These are phyloP conservation scores for Athalia cordata DNA, from an alignment of 2,888 invertebrate species.

Conservation along the genomic window DNA sequence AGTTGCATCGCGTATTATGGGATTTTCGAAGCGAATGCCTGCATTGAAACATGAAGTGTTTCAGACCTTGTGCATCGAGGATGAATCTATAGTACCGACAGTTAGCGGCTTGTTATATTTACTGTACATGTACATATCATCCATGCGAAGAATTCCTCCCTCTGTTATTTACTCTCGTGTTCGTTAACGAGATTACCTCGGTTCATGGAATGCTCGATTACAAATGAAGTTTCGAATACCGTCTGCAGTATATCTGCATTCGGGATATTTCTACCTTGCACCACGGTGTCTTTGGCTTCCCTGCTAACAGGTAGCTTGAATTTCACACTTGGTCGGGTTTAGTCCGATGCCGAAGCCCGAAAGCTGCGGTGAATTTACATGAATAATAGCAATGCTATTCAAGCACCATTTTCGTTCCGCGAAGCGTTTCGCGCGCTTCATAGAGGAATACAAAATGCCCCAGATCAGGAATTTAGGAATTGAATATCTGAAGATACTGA, in stretches of 20 bases:
- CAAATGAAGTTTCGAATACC: slow-evolving; percentile 24
- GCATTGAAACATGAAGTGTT: slow-evolving; percentile 9
- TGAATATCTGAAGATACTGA: too few relatives aligned
- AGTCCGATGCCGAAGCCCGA: slow-evolving; percentile 19
- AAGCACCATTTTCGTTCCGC: slow-evolving; percentile 37
- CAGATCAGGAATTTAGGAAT: slow-evolving; percentile 9
- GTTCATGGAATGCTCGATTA: slow-evolving; percentile 1
- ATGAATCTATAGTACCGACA: not conserved
- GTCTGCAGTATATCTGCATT: slow-evolving; percentile 5
- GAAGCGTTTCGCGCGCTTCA: slow-evolving; percentile 46
- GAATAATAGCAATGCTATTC: slow-evolving; percentile 57
- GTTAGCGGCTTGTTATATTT: too few relatives aligned
- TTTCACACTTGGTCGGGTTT: slow-evolving; percentile 41
- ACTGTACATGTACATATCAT: not conserved
- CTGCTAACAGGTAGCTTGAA: slow-evolving; percentile 35
- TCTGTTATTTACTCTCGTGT: not conserved
- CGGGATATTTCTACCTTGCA: not conserved
- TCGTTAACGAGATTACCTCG: not conserved
- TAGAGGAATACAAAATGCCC: slow-evolving; percentile 48
- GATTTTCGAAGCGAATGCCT: slow-evolving; percentile 16
- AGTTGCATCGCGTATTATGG: slow-evolving; percentile 21
- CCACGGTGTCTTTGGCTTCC: not conserved
- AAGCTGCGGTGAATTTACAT: slow-evolving; percentile 55
- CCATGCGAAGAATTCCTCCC: not conserved
- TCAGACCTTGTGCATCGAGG: not conserved